Conservation (phyloP, 2,113 vertebrate species). For the Brachyhypopomus gauderio region DNA sequence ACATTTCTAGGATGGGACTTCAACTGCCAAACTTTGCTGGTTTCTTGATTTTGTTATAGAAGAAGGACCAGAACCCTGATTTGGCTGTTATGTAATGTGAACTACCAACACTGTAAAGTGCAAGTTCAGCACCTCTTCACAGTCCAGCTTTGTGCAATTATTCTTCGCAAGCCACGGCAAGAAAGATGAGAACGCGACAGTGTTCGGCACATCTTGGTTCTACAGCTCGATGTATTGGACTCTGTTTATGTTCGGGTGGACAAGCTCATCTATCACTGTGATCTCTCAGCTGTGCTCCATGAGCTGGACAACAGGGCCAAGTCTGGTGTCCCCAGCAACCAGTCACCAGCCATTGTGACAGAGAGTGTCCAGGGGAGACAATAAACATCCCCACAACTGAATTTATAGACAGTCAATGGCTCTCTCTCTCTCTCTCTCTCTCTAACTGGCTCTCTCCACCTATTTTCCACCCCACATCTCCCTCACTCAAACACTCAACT, state of each 20-base stretch:
- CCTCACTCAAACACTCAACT: neutral
- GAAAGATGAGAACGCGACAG: conserved; percentile 16
- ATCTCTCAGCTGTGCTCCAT: neutral
- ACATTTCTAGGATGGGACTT: no score
- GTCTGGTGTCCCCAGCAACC: conserved; percentile 12
- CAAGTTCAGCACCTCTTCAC: neutral
- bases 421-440: neutral
- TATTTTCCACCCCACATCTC: neutral
- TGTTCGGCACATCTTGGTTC: neutral
- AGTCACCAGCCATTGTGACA: conserved; percentile 21
- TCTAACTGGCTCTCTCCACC: no score
- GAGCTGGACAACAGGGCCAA: neutral
- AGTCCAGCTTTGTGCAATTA: neutral
- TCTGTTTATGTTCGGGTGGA: conserved; percentile 18
- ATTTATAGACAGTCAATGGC: conserved; percentile 28
- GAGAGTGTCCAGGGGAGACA: conserved; percentile 21
- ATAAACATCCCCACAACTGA: conserved; percentile 32
- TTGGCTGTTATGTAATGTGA: neutral
- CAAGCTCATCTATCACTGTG: conserved; percentile 6
- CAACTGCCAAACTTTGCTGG: neutral
- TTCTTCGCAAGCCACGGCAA: neutral
- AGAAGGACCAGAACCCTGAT: neutral
- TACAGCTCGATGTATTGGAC: conserved; percentile 29
- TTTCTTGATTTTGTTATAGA: neutral
- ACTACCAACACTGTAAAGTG: neutral